Percentiles rank a stretch among this genome's conserved stretches.
These are phyloP conservation scores for Pelusios castaneus DNA, from an alignment of 2,113 vertebrate genomes.

Conservation along the genomic window DNA sequence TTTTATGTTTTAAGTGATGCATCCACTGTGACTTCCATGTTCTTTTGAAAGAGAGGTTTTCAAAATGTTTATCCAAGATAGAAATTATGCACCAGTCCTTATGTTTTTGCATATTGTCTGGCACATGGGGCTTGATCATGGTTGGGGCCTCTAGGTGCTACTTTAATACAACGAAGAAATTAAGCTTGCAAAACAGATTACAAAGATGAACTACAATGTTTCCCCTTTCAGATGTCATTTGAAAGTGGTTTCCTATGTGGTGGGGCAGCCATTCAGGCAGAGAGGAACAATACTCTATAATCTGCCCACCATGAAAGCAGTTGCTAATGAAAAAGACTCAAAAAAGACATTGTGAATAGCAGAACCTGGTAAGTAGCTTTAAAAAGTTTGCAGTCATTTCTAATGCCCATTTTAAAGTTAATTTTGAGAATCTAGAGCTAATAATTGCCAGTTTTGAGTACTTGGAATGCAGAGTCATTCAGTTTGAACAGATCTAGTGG, in stretches of 20 bases:
- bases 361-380: not conserved
- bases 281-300: not conserved
- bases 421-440: not conserved
- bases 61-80: not conserved
- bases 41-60: not conserved
- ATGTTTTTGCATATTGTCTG: accelerated
- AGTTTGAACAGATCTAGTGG: conserved; percentile 38
- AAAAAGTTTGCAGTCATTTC: not conserved
- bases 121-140: not conserved
- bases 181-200: not conserved
- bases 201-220: not conserved
- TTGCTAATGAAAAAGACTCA: not conserved
- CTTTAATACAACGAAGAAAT: not conserved
- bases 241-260: not conserved
- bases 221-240: not conserved
- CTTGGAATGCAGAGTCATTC: not conserved
- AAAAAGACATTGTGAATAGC: not conserved
- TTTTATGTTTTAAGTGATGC: not conserved
- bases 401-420: not conserved
- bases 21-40: not conserved
- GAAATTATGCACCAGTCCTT: not conserved
- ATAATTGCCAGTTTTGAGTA: not conserved
- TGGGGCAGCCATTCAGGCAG: not conserved
- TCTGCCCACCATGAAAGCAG: not conserved
- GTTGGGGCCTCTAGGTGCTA: not conserved